Base-by-base conservation (phyloP, 2,113 vertebrate genomes). In the Scopus umbretta region DNA sequence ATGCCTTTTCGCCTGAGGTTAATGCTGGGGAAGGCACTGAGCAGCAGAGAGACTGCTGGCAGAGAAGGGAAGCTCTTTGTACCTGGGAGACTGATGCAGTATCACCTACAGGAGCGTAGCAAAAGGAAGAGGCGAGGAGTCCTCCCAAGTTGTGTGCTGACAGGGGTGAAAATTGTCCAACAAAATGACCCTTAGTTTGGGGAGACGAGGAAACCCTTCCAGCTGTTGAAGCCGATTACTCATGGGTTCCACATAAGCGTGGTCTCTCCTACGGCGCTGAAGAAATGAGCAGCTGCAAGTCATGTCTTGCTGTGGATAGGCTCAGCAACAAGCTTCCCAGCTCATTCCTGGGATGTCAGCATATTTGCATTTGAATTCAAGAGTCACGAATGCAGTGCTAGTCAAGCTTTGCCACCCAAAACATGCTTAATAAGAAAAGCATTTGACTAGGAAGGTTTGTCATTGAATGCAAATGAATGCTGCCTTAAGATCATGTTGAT, bases 261-360 rank as follows among this genome's bases (percentile, higher is more conserved):
- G 49, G 52, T 63, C 36, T 81, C 87, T 88, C 84, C 56, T 72
- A 52, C 18, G 3, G 81, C 0, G 11, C 52, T 20, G 40, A 65
- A 83, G 88, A 92, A 96, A 70, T 78, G 90, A 96, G 92, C 96
- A 96, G 93, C 74, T 3, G 8, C 88, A 42, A 96, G 93, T 93
- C 32, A 1, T 4, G 67, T 85, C 62, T 93, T n/a, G 6, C 90
- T 89, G 87, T 66, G 90, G 94, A 90, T 2, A 94, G 81, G 71
- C 94, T 93, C 87, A 18, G 53, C 6, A 0, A 66, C 1, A 15
- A 59, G 81, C 63, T 93, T 50, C 85, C 81, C 43, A 0, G 36
- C 80, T 80, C 2, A 0, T 42, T 80, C 75, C 75, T 20, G 56
- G 91, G 18, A 56, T 79, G 73, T 91, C 30, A 0, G 56, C 92